phyloP scores from a whole-genome alignment of 2,113 vertebrate genomes.

The Xenotilapia leptura region DNA sequence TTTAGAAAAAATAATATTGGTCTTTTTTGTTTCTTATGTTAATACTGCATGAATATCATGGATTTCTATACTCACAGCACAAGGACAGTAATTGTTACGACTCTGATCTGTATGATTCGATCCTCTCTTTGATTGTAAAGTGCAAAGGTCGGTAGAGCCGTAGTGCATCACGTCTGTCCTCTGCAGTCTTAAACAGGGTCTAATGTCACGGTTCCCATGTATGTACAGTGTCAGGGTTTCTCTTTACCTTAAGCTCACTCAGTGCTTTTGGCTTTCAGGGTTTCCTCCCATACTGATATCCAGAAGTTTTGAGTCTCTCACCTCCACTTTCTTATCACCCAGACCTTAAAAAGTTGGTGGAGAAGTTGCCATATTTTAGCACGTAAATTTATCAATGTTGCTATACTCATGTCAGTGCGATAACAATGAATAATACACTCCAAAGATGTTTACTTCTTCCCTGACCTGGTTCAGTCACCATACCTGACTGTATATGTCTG shows the following conservation, averaged over 20 bases:
- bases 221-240: conserved; percentile 45
- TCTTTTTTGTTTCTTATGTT: conserved; percentile 60
- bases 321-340: conserved; percentile 46
- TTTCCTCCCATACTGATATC: conserved; percentile 11
- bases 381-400: conserved; percentile 4
- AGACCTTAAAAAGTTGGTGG: conserved; percentile 59
- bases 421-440: conserved; percentile 37
- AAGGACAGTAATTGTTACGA: conserved; percentile 50
- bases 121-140: conserved; percentile 34
- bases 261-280: conserved; percentile 25
- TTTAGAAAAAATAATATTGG: conserved; percentile 32
- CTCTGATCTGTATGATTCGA: conserved; percentile 39
- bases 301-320: conserved; percentile 14
- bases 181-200: conserved; percentile 73
- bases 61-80: conserved; percentile 60
- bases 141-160: conserved; percentile 28
- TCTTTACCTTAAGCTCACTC: conserved; percentile 28
- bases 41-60: conserved; percentile 72
- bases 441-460: conserved; percentile 64
- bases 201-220: conserved; percentile 21
- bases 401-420: conserved; percentile 3
- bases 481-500: neutral
- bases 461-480: conserved; percentile 26
- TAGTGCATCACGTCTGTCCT: conserved; percentile 56
- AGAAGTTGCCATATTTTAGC: conserved; percentile 36